A percentile compares a stretch with the other conserved stretches of the same genome.
Evolutionary conservation across 2,797 vertebrate genomes (phyloP).

Genomic region (Geotrypetes seraphini): DNA sequence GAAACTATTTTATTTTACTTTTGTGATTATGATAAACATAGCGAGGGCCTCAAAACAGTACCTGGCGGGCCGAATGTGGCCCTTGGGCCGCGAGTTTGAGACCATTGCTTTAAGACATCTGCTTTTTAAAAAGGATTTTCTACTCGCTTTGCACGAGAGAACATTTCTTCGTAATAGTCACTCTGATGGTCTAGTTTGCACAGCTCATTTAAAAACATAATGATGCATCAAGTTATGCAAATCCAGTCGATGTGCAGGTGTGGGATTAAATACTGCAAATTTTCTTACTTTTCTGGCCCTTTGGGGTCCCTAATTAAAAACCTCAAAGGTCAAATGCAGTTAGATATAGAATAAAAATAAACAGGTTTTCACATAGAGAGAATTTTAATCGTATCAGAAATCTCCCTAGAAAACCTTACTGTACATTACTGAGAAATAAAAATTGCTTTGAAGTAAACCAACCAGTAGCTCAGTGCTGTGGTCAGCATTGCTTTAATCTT

Average conservation of each 20-base stretch:
- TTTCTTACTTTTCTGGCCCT: background rate
- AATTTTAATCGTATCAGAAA: background rate
- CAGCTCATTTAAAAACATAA: background rate
- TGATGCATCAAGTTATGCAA: background rate
- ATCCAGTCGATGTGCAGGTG: background rate
- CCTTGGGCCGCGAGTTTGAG: too few relatives aligned
- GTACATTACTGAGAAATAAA: background rate
- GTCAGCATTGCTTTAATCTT: background rate
- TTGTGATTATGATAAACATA: too few relatives aligned
- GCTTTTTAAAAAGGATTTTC: too few relatives aligned
- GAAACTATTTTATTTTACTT: too few relatives aligned
- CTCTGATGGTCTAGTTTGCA: background rate
- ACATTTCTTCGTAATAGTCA: background rate
- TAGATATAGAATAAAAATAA: background rate
- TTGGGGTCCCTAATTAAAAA: background rate
- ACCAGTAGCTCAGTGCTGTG: background rate
- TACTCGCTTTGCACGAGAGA: background rate
- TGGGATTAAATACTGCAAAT: constrained; percentile 13
- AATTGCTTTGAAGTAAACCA: background rate
- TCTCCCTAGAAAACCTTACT: background rate
- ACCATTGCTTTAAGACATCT: too few relatives aligned
- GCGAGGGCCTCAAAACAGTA: too few relatives aligned
- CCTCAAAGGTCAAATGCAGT: constrained; percentile 1
- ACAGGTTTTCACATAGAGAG: background rate
- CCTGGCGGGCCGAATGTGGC: too few relatives aligned